Percentiles rank a stretch among this genome's conserved stretches.
phyloP scores from a whole-genome alignment of 2,113 vertebrate genomes.

The Anoplopoma fimbria region DNA sequence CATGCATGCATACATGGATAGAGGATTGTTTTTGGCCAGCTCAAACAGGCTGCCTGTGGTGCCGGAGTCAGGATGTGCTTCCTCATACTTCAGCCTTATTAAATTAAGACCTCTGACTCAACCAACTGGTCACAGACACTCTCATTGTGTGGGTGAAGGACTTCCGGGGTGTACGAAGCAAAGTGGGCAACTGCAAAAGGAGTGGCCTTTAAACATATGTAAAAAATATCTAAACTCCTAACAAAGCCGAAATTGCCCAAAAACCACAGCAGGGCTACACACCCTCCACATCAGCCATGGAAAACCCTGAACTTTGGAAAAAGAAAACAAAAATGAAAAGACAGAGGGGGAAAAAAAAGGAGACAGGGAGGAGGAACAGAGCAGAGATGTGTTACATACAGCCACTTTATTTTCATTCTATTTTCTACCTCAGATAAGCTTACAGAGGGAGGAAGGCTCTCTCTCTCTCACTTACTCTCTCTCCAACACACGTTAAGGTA shows the following conservation, averaged over 20 bases:
- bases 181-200: conserved; percentile 11
- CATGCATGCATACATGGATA: background rate
- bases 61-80: conserved; percentile 44
- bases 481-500: conserved; percentile 52
- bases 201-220: conserved; percentile 19
- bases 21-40: conserved; percentile 11
- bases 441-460: conserved; percentile 11
- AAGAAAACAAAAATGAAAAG: conserved; percentile 24
- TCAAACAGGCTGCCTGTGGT: conserved; percentile 24
- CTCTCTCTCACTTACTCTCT: conserved; percentile 15
- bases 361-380: conserved; percentile 41
- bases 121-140: conserved; percentile 36
- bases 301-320: conserved; percentile 44
- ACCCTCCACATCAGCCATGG: conserved; percentile 18
- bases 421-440: conserved; percentile 43
- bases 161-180: conserved; percentile 6
- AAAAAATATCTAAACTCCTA: conserved; percentile 19
- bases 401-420: conserved; percentile 43
- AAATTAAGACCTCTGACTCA: conserved; percentile 60
- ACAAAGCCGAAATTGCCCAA: conserved; percentile 17
- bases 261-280: conserved; percentile 11
- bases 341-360: background rate
- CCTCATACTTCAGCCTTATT: conserved; percentile 49
- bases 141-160: conserved; percentile 46
- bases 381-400: conserved; percentile 32